Evolutionary conservation across 37 sponge, comb jelly and placozoan genomes (phyloP).

Genomic region (Petrosia ficiformis): DNA sequence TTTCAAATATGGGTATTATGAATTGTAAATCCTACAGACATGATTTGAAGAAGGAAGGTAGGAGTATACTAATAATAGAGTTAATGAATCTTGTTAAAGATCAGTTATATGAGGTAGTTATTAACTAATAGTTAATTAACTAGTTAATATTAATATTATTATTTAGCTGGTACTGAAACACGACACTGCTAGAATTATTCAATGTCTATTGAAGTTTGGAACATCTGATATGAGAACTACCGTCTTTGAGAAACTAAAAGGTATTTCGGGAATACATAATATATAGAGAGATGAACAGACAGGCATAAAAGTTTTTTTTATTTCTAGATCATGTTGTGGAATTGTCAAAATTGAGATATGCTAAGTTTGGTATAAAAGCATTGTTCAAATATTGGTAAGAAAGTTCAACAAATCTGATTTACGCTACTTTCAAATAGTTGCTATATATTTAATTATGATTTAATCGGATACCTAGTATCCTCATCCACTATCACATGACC

Average conservation of each 20-base stretch:
- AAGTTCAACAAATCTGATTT: too few relatives aligned
- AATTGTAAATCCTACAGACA: conserved; percentile 23
- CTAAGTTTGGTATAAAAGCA: conserved; percentile 84
- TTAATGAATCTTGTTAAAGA: conserved; percentile 11
- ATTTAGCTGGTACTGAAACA: conserved; percentile 73
- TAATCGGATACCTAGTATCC: too few relatives aligned
- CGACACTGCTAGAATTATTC: conserved; percentile 82
- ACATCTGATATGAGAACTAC: conserved; percentile 41
- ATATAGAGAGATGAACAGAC: too few relatives aligned
- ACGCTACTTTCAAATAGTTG: too few relatives aligned
- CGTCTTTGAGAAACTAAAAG: conserved; percentile 75
- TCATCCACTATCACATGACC: too few relatives aligned
- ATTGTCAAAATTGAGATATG: conserved; percentile 78
- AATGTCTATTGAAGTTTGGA: conserved; percentile 83
- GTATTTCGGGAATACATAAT: background rate
- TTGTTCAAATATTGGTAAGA: conserved; percentile 83
- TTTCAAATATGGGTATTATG: too few relatives aligned
- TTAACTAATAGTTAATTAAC: background rate
- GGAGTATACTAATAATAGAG: background rate
- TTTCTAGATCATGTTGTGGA: conserved; percentile 63
- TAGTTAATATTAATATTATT: background rate
- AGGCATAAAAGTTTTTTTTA: too few relatives aligned
- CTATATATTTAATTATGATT: too few relatives aligned
- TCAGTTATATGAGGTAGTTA: conserved; percentile 32
- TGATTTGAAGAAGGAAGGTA: conserved; percentile 6